Evolutionary conservation across 2,888 invertebrate species (phyloP).

Genomic region (Lithophane socia): DNA sequence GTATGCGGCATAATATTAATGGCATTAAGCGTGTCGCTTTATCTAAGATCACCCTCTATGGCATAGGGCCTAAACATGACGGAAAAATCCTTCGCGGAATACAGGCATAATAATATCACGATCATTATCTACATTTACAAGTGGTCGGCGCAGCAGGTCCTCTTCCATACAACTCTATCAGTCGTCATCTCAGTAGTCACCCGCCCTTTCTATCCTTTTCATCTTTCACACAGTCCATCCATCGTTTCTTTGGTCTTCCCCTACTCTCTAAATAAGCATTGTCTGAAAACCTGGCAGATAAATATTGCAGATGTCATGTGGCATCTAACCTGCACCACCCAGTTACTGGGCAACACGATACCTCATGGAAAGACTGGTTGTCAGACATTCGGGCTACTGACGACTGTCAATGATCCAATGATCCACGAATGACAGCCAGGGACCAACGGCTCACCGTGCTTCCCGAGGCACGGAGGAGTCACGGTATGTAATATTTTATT

Average conservation of each 20-base stretch:
- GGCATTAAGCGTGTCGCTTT: too few relatives aligned
- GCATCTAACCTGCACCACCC: not conserved
- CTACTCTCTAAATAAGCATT: not conserved
- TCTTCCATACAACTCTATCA: not conserved
- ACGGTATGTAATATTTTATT: too few relatives aligned
- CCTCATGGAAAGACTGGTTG: not conserved
- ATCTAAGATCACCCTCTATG: too few relatives aligned
- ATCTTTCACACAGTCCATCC: not conserved
- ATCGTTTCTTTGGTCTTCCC: not conserved
- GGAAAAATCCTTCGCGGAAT: too few relatives aligned
- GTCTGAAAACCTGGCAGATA: too few relatives aligned
- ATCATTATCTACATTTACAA: too few relatives aligned
- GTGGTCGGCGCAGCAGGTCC: not conserved
- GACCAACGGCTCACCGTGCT: not conserved
- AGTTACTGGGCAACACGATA: not conserved
- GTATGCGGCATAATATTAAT: too few relatives aligned
- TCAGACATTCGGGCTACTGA: not conserved
- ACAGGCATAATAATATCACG: too few relatives aligned
- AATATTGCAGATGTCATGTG: not conserved
- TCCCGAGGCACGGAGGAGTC: too few relatives aligned
- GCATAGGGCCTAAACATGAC: too few relatives aligned
- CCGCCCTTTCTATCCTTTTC: not conserved
- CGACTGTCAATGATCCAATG: not conserved
- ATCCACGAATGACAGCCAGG: not conserved
- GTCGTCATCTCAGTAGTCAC: not conserved